Conservation (phyloP, 2,797 vertebrate species). For the Ctenopoma multispine region DNA sequence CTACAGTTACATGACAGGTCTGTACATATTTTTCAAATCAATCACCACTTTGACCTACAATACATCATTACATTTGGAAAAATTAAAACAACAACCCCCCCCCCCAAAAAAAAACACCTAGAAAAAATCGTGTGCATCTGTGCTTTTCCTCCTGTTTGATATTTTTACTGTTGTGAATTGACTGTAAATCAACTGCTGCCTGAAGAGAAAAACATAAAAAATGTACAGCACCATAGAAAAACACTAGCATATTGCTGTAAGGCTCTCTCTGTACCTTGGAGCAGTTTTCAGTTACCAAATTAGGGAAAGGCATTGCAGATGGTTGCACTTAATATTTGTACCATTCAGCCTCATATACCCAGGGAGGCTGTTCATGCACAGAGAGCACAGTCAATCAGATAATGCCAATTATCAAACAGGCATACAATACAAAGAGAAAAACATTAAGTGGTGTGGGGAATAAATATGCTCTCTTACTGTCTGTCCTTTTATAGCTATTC, state of each 20-base stretch:
- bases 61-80: too few relatives aligned
- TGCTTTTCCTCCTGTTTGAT: background rate
- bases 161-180: background rate
- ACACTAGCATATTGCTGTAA: constrained; percentile 15
- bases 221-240: background rate
- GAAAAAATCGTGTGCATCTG: background rate
- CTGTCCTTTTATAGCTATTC: constrained; percentile 51
- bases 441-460: constrained; percentile 53
- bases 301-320: constrained; percentile 32
- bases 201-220: background rate
- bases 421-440: constrained; percentile 46
- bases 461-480: constrained; percentile 41
- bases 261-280: background rate
- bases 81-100: too few relatives aligned
- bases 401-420: constrained; percentile 57
- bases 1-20: too few relatives aligned
- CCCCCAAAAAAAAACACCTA: background rate
- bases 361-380: constrained; percentile 36
- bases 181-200: background rate
- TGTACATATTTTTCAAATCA: too few relatives aligned
- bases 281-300: constrained; percentile 39
- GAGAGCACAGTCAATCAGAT: constrained; percentile 50
- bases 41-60: too few relatives aligned
- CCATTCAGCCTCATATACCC: constrained; percentile 36
- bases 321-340: constrained; percentile 45